Percentiles rank a stretch among this genome's conserved stretches.
phyloP scores from a whole-genome alignment of 2,113 vertebrate genomes.

The Varanus salvator region DNA sequence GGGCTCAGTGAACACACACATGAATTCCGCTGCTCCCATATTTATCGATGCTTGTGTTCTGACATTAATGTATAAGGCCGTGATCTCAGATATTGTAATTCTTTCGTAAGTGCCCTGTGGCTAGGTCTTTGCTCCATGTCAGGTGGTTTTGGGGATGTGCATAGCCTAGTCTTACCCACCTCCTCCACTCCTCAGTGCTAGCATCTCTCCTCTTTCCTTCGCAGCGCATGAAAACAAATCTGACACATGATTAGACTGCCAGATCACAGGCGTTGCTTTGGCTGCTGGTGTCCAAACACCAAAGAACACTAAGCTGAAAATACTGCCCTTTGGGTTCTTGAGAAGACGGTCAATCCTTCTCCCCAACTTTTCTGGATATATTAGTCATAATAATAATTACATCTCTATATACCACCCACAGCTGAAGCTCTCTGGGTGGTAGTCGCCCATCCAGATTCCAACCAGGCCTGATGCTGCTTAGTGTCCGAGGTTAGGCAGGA shows the following conservation, averaged over 20 bases:
- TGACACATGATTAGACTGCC: neutral
- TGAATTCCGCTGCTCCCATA: slow-evolving; percentile 33
- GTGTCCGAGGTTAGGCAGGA: too few species aligned
- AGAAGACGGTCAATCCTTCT: neutral
- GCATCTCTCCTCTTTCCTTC: neutral
- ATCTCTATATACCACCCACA: too few species aligned
- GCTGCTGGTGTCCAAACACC: neutral
- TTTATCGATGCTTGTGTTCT: slow-evolving; percentile 41
- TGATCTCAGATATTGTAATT: slow-evolving; percentile 51
- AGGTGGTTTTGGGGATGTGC: slow-evolving; percentile 23
- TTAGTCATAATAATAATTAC: neutral
- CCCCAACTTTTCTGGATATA: neutral
- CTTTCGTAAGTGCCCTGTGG: neutral
- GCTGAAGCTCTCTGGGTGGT: too few species aligned
- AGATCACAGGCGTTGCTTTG: neutral
- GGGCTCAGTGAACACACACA: slow-evolving; percentile 32
- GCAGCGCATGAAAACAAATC: neutral
- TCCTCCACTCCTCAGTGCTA: neutral
- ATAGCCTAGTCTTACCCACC: slow-evolving; percentile 6
- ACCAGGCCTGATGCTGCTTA: too few species aligned
- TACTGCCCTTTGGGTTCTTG: neutral
- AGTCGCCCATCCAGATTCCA: too few species aligned
- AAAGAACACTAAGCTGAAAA: neutral
- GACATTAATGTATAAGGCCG: slow-evolving; percentile 51
- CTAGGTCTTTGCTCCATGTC: slow-evolving; percentile 8